Evolutionary conservation across 2,113 vertebrate genomes (phyloP).

Genomic region (Hemichromis elongatus): DNA sequence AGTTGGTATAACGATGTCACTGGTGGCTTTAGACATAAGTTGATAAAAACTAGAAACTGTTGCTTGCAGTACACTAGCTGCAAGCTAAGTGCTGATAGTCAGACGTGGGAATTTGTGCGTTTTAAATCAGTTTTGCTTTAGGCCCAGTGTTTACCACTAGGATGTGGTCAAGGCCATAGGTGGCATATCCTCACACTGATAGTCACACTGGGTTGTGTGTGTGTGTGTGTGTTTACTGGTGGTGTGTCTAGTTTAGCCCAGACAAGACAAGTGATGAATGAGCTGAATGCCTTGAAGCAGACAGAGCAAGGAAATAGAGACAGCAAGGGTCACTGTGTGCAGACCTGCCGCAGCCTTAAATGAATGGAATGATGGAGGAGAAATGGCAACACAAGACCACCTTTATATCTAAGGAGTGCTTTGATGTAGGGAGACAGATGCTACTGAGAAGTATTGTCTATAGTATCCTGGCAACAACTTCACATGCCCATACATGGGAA

Average conservation of each 20-base stretch:
- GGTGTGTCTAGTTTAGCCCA: background rate
- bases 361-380: background rate
- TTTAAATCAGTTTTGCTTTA: background rate
- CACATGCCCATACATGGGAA: background rate
- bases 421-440: background rate
- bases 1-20: background rate
- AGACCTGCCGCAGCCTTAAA: background rate
- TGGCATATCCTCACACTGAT: background rate
- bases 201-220: background rate
- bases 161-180: background rate
- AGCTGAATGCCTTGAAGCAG: background rate
- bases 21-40: background rate
- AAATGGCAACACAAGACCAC: background rate
- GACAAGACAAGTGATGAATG: slow-evolving; percentile 3
- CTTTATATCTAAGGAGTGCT: background rate
- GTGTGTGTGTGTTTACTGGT: background rate
- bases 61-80: background rate
- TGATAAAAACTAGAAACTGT: background rate
- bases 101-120: fast-evolving
- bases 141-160: background rate
- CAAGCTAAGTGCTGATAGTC: background rate
- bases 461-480: slow-evolving; percentile 9
- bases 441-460: background rate
- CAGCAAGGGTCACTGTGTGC: background rate
- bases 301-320: background rate